phyloP scores from a whole-genome alignment of 2,113 vertebrate genomes.

The Psettodes erumei region DNA sequence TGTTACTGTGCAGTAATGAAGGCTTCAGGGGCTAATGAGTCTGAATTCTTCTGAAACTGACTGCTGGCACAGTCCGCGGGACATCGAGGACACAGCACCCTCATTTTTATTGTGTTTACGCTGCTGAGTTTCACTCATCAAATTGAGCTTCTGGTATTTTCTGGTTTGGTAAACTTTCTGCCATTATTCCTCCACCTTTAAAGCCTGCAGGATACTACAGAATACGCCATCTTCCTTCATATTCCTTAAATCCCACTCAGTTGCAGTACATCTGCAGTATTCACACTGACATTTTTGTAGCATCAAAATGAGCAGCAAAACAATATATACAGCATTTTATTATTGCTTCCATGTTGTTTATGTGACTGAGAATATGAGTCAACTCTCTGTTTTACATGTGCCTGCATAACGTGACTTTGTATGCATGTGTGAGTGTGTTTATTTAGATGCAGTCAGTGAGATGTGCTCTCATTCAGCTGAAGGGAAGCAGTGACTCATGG shows the following conservation, averaged over 20 bases:
- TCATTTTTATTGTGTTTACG: constrained; percentile 26
- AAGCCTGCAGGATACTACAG: background rate
- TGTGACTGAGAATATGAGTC: background rate
- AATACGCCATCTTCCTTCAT: background rate
- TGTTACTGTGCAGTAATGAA: constrained; percentile 45
- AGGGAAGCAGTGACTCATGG: constrained; percentile 50
- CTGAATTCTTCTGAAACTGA: constrained; percentile 55
- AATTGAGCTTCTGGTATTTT: background rate
- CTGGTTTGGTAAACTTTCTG: background rate
- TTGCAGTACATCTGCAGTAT: background rate
- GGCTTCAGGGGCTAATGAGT: constrained; percentile 49
- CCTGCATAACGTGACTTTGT: constrained; percentile 24
- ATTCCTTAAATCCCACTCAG: background rate
- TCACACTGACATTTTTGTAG: background rate
- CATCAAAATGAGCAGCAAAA: background rate
- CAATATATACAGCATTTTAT: background rate
- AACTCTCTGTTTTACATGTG: constrained; percentile 1
- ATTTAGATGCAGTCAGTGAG: constrained; percentile 29
- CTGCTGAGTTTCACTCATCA: background rate
- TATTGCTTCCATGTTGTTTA: background rate
- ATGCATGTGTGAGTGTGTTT: constrained; percentile 12
- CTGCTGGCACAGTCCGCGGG: constrained; percentile 46
- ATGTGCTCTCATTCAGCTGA: constrained; percentile 39
- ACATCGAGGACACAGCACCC: constrained; percentile 17
- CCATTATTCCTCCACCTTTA: background rate